These are phyloP conservation scores for Neodiprion lecontei DNA, from an alignment of 1,140 invertebrate genomes.

Conservation along the genomic window DNA sequence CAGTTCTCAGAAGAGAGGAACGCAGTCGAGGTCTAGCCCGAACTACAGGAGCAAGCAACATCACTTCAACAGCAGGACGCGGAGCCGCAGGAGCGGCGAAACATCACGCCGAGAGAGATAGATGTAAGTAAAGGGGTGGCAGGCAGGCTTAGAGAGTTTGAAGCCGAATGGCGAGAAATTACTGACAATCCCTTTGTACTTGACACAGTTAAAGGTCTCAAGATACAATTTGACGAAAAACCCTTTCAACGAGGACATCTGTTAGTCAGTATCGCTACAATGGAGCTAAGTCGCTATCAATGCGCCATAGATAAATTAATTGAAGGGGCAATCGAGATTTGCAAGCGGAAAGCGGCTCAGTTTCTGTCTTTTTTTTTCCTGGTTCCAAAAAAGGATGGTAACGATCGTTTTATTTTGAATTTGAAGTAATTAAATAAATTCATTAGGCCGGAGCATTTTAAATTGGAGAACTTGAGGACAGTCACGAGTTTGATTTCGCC, in stretches of 20 bases:
- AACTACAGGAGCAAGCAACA: constrained; percentile 15
- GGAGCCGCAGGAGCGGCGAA: constrained; percentile 13
- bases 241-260: not conserved
- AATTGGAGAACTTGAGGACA: constrained; percentile 37
- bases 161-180: constrained; percentile 15
- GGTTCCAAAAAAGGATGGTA: constrained; percentile 29
- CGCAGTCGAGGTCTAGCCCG: constrained; percentile 12
- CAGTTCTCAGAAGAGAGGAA: constrained; percentile 9
- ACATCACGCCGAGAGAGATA: constrained; percentile 14
- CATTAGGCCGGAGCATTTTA: constrained; percentile 33
- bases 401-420: constrained; percentile 36
- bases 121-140: constrained; percentile 16
- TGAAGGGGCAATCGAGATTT: too few species aligned
- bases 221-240: constrained; percentile 6
- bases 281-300: constrained; percentile 1
- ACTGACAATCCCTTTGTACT: constrained; percentile 13
- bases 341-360: constrained; percentile 10
- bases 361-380: constrained; percentile 35
- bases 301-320: not conserved
- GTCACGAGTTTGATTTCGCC: constrained; percentile 29
- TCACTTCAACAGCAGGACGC: constrained; percentile 10
- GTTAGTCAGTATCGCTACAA: not conserved
- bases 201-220: not conserved
- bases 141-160: constrained; percentile 15
- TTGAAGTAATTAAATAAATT: constrained; percentile 35